These are phyloP conservation scores for Hydrotaea diabolus DNA, from an alignment of 2,888 invertebrate species.

Conservation along the genomic window DNA sequence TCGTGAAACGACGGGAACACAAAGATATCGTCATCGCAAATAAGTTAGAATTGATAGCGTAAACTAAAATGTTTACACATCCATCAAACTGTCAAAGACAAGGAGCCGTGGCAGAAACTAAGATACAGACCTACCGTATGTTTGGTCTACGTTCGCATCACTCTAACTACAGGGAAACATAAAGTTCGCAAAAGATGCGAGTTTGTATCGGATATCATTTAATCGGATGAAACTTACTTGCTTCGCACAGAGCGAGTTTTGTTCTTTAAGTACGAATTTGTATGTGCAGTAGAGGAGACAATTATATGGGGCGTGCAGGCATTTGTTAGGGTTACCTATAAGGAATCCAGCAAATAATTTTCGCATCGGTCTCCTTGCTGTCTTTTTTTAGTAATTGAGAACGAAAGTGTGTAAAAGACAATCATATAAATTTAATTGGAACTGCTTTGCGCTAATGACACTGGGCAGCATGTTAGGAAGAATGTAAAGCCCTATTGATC, in stretches of 20 bases:
- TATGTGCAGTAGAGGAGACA: too few species aligned
- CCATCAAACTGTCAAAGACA: conserved; percentile 67
- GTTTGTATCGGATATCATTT: conserved; percentile 20
- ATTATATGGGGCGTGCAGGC: too few species aligned
- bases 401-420: too few species aligned
- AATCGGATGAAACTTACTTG: conserved; percentile 3
- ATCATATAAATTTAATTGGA: too few species aligned
- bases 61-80: conserved; percentile 47
- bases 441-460: too few species aligned
- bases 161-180: background rate
- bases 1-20: background rate
- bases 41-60: conserved; percentile 6
- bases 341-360: too few species aligned
- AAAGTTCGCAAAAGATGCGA: background rate
- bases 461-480: too few species aligned
- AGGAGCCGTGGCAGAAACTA: background rate
- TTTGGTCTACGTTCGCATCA: background rate
- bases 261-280: background rate
- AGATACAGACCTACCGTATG: too few species aligned
- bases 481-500: too few species aligned
- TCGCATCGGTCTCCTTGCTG: too few species aligned
- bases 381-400: too few species aligned
- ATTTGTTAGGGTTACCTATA: too few species aligned
- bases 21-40: background rate
- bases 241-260: background rate